Base-by-base conservation (phyloP, 2,888 invertebrate genomes). In the Eilema depressum region DNA sequence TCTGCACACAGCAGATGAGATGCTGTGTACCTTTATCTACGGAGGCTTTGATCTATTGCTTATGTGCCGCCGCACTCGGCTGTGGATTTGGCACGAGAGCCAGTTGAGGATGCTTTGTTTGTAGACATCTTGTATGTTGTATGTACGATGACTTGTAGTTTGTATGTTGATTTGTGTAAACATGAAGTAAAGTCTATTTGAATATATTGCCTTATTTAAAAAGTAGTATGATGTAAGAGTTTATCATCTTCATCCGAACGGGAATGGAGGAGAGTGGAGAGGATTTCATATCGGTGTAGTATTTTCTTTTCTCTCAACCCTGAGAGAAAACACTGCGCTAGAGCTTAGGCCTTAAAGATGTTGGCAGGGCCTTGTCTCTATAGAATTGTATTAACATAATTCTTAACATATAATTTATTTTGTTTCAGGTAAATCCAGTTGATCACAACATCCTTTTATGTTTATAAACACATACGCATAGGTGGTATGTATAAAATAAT, bases 11-110 rank as follows among this genome's bases (percentile, higher is more conserved):
- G 33, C 33, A 59, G 63, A 69, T 63, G 57, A 59, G 69, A 69
- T 56, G 64, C 64, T 53, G 64, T 63, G 23, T 57, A 57, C 75
- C 68, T 70, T 80, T 81, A 81, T 82, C 83, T 71, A 56, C 53
- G 56, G 17, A 67, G 81, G 80, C 81, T 81, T 81, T 82, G 81
- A 81, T 82, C 76, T 75, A 76, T 76, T 47, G 63, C 71, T 74
- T 71, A 63, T 69, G 75, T 78, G 75, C 76, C 69, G 28, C 67
- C 20, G 25, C 60, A 30, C 41, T 28, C 47, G 30, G 66, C 69
- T 75, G 69, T 53, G 61, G 62, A 71, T 72, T 79, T 70, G 79
- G 76, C 72, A 57, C 68, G 28, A 37, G 14, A 17, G 26, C 57
- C 41, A 10, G 7, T 59, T 28, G 28, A 63, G 23, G 56, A 56